A percentile compares a stretch with the other conserved stretches of the same genome.
Evolutionary conservation across 1,140 invertebrate species (phyloP).

Genomic region (Atta texana): DNA sequence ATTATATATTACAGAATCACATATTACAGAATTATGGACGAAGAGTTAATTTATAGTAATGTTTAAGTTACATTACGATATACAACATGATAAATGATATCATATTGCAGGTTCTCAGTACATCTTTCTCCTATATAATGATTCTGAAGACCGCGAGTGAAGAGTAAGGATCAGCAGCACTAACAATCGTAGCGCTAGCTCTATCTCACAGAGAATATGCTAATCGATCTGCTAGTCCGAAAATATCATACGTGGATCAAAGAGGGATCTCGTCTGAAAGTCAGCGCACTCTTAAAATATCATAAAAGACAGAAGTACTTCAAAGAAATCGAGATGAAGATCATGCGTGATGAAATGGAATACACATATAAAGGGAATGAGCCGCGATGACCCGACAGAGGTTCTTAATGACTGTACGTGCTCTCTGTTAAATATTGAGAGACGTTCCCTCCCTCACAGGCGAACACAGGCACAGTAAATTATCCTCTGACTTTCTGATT

Average conservation of each 20-base stretch:
- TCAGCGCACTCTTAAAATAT: constrained; percentile 49
- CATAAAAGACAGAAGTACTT: constrained; percentile 53
- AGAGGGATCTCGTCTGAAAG: constrained; percentile 26
- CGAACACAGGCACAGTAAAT: constrained; percentile 21
- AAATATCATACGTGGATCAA: constrained; percentile 66
- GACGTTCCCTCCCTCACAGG: background rate
- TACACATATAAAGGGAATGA: background rate
- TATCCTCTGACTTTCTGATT: constrained; percentile 41
- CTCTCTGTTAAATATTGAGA: constrained; percentile 51
- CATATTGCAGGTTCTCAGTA: constrained; percentile 76
- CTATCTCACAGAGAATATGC: constrained; percentile 60
- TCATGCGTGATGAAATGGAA: constrained; percentile 22
- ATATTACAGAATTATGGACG: too few species aligned
- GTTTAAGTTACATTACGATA: background rate
- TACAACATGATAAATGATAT: background rate
- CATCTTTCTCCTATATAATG: constrained; percentile 80
- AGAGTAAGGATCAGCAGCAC: constrained; percentile 48
- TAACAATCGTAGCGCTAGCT: constrained; percentile 40
- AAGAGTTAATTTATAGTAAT: background rate
- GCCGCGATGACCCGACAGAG: constrained; percentile 2
- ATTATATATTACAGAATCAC: too few species aligned
- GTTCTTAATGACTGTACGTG: background rate
- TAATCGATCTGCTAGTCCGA: constrained; percentile 63
- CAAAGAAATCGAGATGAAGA: constrained; percentile 22
- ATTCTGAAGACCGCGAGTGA: constrained; percentile 65